Conservation (phyloP, 1,140 invertebrate species). For the Hyposmocoma kahamanoa region DNA sequence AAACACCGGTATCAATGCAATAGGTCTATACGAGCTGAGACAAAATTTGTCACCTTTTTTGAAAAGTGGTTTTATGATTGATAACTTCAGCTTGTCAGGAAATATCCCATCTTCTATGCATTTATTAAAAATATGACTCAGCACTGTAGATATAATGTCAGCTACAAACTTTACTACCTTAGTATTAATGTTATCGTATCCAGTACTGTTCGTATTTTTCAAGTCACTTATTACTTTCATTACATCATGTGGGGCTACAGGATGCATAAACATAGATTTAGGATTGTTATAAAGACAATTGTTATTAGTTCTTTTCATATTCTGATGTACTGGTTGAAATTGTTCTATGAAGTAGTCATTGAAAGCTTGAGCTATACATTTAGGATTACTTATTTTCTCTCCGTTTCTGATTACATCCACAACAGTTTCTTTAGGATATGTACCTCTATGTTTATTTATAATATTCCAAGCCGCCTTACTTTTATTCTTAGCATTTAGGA, state of each 20-base stretch:
- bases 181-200: slow-evolving; percentile 11
- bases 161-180: slow-evolving; percentile 10
- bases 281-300: not conserved
- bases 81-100: slow-evolving; percentile 5
- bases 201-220: slow-evolving; percentile 13
- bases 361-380: not conserved
- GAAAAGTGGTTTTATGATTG: slow-evolving; percentile 3
- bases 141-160: slow-evolving; percentile 3
- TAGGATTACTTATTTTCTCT: not conserved
- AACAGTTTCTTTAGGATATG: not conserved
- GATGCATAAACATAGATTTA: slow-evolving; percentile 8
- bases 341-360: slow-evolving; percentile 7
- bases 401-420: not conserved
- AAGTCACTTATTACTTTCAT: slow-evolving; percentile 7
- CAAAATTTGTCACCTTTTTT: slow-evolving; percentile 4
- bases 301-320: not conserved
- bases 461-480: slow-evolving; percentile 5
- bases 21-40: slow-evolving; percentile 5
- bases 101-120: slow-evolving; percentile 1
- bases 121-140: slow-evolving; percentile 4
- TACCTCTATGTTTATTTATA: not conserved
- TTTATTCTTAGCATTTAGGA: not conserved
- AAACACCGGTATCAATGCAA: slow-evolving; percentile 2
- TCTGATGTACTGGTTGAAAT: not conserved
- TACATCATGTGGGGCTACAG: slow-evolving; percentile 6